These are phyloP conservation scores for Rhynchomys soricoides DNA, from an alignment of 2,113 vertebrate genomes.

Conservation along the genomic window DNA sequence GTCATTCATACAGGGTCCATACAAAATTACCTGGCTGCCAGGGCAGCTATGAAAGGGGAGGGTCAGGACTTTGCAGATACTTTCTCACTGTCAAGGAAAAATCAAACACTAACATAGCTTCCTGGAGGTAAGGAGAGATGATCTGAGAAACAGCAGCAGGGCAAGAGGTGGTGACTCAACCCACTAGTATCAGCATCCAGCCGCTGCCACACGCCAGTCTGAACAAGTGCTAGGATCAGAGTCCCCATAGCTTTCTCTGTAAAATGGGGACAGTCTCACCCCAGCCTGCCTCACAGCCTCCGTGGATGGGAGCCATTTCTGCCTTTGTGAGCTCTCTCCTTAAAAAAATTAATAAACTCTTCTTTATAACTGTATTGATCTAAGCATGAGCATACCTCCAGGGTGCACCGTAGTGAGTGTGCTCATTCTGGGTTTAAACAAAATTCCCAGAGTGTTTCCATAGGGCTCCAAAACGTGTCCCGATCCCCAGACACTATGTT, in stretches of 20 bases:
- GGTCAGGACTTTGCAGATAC: background rate
- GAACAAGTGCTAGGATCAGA: background rate
- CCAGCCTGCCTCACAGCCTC: background rate
- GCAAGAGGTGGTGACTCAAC: no score
- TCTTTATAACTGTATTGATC: background rate
- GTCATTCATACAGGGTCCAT: background rate
- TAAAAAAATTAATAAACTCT: background rate
- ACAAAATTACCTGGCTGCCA: background rate
- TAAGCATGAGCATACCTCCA: background rate
- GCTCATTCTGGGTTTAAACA: background rate
- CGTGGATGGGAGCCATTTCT: background rate
- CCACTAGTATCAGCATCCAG: background rate
- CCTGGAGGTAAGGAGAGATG: background rate
- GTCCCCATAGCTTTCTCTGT: background rate
- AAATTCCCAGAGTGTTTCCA: background rate
- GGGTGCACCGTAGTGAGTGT: background rate
- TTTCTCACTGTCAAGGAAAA: background rate
- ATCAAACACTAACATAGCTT: background rate
- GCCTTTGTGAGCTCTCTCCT: background rate
- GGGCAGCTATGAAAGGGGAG: background rate
- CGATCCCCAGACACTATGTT: background rate
- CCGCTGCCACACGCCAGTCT: background rate
- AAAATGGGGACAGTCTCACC: background rate
- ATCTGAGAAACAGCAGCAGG: background rate
- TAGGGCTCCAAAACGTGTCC: background rate